phyloP scores from a whole-genome alignment of 1,140 invertebrate genomes.

The Drosophila rhopaloa region DNA sequence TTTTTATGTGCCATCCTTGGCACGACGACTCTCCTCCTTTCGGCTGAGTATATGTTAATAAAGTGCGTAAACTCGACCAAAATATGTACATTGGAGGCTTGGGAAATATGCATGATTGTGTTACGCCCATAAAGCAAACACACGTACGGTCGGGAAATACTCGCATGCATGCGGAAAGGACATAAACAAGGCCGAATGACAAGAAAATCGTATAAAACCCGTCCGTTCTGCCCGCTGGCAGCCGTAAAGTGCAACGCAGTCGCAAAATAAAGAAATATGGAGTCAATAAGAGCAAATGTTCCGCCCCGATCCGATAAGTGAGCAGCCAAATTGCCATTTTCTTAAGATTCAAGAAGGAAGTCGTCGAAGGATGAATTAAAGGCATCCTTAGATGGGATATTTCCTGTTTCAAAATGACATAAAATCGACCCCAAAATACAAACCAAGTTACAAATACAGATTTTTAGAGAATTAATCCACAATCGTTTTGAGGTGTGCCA shows the following conservation, averaged over 20 bases:
- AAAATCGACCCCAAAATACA: too few relatives aligned
- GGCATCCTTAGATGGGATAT: not conserved
- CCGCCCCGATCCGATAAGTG: constrained; percentile 8
- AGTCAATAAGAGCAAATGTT: constrained; percentile 29
- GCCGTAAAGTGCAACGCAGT: constrained; percentile 41
- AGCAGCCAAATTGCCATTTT: constrained; percentile 15
- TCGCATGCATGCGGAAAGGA: constrained; percentile 25
- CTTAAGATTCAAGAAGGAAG: constrained; percentile 25
- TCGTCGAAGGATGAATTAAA: not conserved
- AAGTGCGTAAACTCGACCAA: constrained; percentile 45
- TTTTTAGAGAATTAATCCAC: too few relatives aligned
- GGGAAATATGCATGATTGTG: constrained; percentile 45
- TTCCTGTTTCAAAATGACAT: not conserved
- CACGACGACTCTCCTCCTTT: constrained; percentile 1
- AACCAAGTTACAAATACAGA: too few relatives aligned
- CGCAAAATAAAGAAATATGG: constrained; percentile 46
- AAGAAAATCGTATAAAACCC: constrained; percentile 51
- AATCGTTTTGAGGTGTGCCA: too few relatives aligned
- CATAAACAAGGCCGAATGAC: constrained; percentile 51
- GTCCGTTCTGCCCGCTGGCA: constrained; percentile 19
- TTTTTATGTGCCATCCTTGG: constrained; percentile 33
- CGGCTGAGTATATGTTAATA: constrained; percentile 36
- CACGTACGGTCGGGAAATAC: constrained; percentile 14
- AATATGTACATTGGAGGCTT: constrained; percentile 22
- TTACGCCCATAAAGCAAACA: constrained; percentile 36